These are phyloP conservation scores for Drosophila suzukii DNA, from an alignment of 1,140 invertebrate species.

Conservation along the genomic window DNA sequence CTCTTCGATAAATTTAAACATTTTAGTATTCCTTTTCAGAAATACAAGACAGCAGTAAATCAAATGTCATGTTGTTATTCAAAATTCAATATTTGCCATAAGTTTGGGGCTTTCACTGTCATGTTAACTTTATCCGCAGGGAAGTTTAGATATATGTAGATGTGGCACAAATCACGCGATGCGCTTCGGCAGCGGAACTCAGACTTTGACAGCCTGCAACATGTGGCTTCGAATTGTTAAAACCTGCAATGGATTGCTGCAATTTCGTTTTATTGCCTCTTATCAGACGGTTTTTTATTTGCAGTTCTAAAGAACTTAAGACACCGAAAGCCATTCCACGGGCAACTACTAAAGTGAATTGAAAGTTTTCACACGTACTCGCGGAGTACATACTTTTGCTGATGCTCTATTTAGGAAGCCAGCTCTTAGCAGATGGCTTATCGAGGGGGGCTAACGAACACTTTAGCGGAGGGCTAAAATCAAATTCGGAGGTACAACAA, in stretches of 20 bases:
- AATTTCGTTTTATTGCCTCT: slow-evolving; percentile 44
- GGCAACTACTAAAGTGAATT: slow-evolving; percentile 25
- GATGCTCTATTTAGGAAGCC: slow-evolving; percentile 40
- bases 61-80: slow-evolving; percentile 47
- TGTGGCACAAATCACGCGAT: slow-evolving; percentile 48
- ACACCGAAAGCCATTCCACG: slow-evolving; percentile 14
- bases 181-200: slow-evolving; percentile 30
- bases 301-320: slow-evolving; percentile 18
- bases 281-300: slow-evolving; percentile 11
- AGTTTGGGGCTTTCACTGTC: slow-evolving; percentile 53
- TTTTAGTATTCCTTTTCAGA: neutral
- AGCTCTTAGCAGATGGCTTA: slow-evolving; percentile 40
- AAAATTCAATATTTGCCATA: slow-evolving; percentile 42
- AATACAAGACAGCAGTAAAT: slow-evolving; percentile 36
- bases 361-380: slow-evolving; percentile 47
- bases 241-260: slow-evolving; percentile 21
- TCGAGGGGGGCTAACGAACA: slow-evolving; percentile 38
- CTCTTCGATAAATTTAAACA: neutral
- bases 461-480: slow-evolving; percentile 35
- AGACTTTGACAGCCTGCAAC: slow-evolving; percentile 41
- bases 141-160: slow-evolving; percentile 32
- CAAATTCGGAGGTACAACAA: slow-evolving; percentile 44
- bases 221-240: slow-evolving; percentile 32
- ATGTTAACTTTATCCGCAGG: slow-evolving; percentile 45
- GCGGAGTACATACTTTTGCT: slow-evolving; percentile 3